phyloP scores from a whole-genome alignment of 2,888 invertebrate genomes.

The Lepidochitona cinerea region DNA sequence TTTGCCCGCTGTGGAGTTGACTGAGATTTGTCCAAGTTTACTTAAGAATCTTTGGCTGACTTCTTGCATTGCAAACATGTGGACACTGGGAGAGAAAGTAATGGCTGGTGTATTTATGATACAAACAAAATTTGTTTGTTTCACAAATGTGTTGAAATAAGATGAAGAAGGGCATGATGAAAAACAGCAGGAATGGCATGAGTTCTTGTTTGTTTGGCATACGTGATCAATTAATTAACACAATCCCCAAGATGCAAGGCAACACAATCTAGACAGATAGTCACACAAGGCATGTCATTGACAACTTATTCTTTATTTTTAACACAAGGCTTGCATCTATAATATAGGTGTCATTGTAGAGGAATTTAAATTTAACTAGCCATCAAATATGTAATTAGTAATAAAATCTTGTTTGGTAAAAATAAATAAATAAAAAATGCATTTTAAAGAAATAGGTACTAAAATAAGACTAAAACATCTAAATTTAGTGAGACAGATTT shows the following conservation, averaged over 20 bases:
- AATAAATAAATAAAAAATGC: too few species aligned
- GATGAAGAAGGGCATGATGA: not conserved
- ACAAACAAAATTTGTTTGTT: constrained; percentile 1
- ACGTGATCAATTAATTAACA: constrained; percentile 3
- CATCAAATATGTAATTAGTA: too few species aligned
- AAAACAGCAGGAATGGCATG: not conserved
- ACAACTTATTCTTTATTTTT: too few species aligned
- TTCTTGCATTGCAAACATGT: not conserved
- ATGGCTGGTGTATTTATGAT: not conserved
- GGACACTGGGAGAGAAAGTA: not conserved
- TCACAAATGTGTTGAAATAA: not conserved
- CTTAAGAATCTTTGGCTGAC: not conserved
- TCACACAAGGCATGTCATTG: not conserved
- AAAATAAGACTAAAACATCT: too few species aligned
- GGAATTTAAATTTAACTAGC: too few species aligned
- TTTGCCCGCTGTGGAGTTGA: too few species aligned
- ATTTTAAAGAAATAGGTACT: too few species aligned
- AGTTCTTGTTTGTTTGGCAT: not conserved
- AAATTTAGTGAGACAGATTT: too few species aligned
- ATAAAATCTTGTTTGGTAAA: too few species aligned
- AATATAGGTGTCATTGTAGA: too few species aligned
- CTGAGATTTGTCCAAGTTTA: not conserved
- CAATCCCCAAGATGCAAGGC: not conserved
- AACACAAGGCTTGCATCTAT: too few species aligned
- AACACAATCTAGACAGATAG: not conserved